Evolutionary conservation across 1,140 invertebrate species (phyloP).

Genomic region (Aphis gossypii): DNA sequence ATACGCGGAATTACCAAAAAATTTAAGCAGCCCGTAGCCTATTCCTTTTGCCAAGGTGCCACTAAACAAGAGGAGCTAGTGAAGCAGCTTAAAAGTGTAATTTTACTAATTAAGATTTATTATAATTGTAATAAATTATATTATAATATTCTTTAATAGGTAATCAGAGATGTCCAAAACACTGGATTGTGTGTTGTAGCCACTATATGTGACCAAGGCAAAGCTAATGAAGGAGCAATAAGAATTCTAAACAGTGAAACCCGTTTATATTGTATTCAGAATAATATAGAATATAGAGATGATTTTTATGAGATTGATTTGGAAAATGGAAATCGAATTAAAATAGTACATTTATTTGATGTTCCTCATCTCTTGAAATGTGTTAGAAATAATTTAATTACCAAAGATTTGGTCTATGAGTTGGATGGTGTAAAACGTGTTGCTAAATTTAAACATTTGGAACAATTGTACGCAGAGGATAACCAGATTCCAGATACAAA

Average conservation of each 20-base stretch:
- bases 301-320: neutral
- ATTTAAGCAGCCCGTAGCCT: constrained; percentile 4
- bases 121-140: neutral
- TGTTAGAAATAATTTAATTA: neutral
- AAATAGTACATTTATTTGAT: constrained; percentile 25
- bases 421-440: neutral
- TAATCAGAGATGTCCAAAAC: no score
- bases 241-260: neutral
- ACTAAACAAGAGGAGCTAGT: neutral
- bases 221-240: neutral
- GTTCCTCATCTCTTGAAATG: neutral
- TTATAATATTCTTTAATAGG: neutral
- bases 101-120: neutral
- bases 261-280: neutral
- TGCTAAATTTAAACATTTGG: neutral
- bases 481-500: constrained; percentile 20
- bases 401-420: neutral
- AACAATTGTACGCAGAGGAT: neutral
- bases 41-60: constrained; percentile 5
- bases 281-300: constrained; percentile 4
- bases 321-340: neutral
- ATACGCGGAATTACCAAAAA: neutral
- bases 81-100: neutral
- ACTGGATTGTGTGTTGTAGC: no score
- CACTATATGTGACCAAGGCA: constrained; percentile 39